Percentiles rank a stretch among this genome's conserved stretches.
Evolutionary conservation across 2,888 invertebrate genomes (phyloP).

Genomic region (Epinotia nisella): DNA sequence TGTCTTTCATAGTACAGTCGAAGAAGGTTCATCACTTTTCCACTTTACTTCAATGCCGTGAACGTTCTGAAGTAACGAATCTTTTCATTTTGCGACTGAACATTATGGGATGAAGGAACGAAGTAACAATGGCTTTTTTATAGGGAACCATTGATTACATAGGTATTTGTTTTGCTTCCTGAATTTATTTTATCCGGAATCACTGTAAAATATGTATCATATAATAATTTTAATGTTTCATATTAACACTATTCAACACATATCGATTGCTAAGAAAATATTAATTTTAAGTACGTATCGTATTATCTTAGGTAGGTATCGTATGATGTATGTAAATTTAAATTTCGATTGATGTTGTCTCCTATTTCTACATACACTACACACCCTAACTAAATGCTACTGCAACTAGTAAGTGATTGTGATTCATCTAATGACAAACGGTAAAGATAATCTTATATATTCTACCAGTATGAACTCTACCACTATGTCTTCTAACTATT

Average conservation of each 20-base stretch:
- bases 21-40: not conserved
- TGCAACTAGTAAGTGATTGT: not conserved
- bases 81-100: not conserved
- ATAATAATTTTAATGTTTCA: no score
- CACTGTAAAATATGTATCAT: no score
- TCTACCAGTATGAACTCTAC: conserved; percentile 4
- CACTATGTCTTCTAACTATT: not conserved
- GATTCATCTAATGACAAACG: not conserved
- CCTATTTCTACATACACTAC: not conserved
- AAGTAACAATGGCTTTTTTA: no score
- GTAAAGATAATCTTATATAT: not conserved
- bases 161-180: no score
- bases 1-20: not conserved
- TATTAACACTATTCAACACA: no score
- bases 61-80: not conserved
- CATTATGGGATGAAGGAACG: no score
- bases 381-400: not conserved
- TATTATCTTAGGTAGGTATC: no score
- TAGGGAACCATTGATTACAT: no score
- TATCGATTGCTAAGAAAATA: no score
- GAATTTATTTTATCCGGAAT: no score
- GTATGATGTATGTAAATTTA: not conserved
- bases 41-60: no score
- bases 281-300: no score
- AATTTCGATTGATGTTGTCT: not conserved